These are phyloP conservation scores for Scolanthus callimorphus DNA, from an alignment of 92 coral and sea anemone genomes.

Conservation along the genomic window DNA sequence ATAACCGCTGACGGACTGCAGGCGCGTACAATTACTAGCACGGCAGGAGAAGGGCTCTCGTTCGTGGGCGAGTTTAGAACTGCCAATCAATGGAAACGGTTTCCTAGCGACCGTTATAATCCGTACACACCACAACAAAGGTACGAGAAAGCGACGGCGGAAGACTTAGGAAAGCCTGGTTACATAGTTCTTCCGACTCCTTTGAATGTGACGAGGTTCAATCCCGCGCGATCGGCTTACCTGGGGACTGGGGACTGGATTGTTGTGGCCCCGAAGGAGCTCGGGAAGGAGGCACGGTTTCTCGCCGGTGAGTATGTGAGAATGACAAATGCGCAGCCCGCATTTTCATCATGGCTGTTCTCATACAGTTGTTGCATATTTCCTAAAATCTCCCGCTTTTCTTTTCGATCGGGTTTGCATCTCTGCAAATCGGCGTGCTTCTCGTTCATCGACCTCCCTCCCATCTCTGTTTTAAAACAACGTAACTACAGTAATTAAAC, in stretches of 20 bases:
- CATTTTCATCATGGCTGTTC: too few relatives aligned
- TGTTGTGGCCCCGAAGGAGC: slow-evolving; percentile 26
- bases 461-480: too few relatives aligned
- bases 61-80: slow-evolving; percentile 75
- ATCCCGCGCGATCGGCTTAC: slow-evolving; percentile 5
- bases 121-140: slow-evolving; percentile 72
- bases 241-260: slow-evolving; percentile 49
- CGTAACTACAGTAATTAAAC: too few relatives aligned
- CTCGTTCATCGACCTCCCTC: too few relatives aligned
- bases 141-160: slow-evolving; percentile 14
- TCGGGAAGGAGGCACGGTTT: slow-evolving; percentile 50
- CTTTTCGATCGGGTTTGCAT: too few relatives aligned
- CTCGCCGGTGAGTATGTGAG: slow-evolving; percentile 39
- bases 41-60: slow-evolving; percentile 61
- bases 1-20: slow-evolving; percentile 64
- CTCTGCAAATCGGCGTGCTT: too few relatives aligned
- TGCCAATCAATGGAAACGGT: slow-evolving; percentile 72
- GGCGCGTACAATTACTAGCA: slow-evolving; percentile 63
- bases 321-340: too few relatives aligned
- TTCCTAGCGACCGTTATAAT: slow-evolving; percentile 46
- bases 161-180: slow-evolving; percentile 7
- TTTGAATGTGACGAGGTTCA: slow-evolving; percentile 1
- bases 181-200: slow-evolving; percentile 19
- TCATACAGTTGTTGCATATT: too few relatives aligned
- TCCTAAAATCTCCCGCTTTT: too few relatives aligned